Percentiles rank a stretch among this genome's conserved stretches.
phyloP scores from a whole-genome alignment of 2,113 vertebrate species.

The Apteryx mantelli region DNA sequence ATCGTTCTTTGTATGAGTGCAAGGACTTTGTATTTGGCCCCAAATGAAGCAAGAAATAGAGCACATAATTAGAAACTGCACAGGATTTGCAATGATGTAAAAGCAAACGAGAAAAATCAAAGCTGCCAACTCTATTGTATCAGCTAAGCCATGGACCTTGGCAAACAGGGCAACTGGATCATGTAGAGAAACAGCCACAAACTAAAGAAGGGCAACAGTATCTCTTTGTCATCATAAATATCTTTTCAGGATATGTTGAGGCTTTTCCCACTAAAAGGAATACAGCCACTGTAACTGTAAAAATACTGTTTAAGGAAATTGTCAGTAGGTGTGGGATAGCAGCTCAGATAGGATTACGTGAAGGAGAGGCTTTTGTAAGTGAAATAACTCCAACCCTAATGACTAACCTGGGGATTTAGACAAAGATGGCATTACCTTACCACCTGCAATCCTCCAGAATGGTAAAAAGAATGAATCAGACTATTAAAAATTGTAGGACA shows the following conservation, averaged over 20 bases:
- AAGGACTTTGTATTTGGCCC: background rate
- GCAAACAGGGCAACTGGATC: background rate
- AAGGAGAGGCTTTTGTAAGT: background rate
- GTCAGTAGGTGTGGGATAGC: background rate
- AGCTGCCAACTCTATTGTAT: background rate
- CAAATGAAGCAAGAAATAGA: background rate
- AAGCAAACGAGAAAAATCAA: background rate
- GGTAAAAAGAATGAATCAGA: background rate
- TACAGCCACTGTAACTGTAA: background rate
- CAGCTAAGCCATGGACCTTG: background rate
- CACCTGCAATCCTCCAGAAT: background rate
- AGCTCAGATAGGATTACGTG: background rate
- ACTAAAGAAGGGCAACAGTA: background rate
- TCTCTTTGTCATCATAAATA: background rate
- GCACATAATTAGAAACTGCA: background rate
- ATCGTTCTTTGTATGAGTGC: background rate
- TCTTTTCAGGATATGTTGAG: background rate
- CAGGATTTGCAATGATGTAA: background rate
- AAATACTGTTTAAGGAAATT: background rate
- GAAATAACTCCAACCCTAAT: background rate
- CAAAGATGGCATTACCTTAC: background rate
- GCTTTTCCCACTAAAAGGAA: background rate
- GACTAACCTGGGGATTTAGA: background rate
- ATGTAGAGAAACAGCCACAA: background rate
- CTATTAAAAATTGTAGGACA: background rate